A percentile compares a stretch with the other conserved stretches of the same genome.
Evolutionary conservation across 2,797 vertebrate genomes (phyloP).

Genomic region (Sebastes matsubarae): DNA sequence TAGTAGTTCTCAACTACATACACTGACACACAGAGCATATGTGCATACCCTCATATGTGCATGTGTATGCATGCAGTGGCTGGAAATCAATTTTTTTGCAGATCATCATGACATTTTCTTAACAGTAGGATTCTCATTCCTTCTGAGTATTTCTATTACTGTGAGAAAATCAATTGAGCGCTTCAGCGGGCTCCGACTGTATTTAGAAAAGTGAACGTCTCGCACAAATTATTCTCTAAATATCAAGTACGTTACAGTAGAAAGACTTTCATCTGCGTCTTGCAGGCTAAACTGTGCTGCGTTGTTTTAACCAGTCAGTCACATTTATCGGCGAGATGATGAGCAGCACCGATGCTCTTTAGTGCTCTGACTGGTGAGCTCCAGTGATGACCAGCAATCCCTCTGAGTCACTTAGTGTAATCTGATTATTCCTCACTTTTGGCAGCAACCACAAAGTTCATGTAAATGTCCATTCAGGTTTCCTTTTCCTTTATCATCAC

Average conservation of each 20-base stretch:
- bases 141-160: slow-evolving; percentile 1
- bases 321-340: not conserved
- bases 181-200: not conserved
- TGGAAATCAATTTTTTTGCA: not conserved
- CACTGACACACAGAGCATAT: not conserved
- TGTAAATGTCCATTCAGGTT: not conserved
- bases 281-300: not conserved
- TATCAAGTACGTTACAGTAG: not conserved
- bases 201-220: slow-evolving; percentile 10
- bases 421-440: slow-evolving; percentile 1
- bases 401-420: not conserved
- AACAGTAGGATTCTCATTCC: not conserved
- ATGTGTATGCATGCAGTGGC: not conserved
- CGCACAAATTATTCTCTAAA: not conserved
- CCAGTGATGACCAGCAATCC: not conserved
- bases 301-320: not conserved
- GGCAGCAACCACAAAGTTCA: not conserved
- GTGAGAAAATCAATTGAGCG: not conserved
- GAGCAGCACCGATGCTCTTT: not conserved
- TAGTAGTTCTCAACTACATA: not conserved
- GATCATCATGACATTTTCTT: not conserved
- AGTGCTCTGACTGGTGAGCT: not conserved
- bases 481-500: not conserved
- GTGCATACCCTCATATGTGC: not conserved
- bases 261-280: not conserved